Evolutionary conservation across 2,113 vertebrate genomes (phyloP).

Genomic region (Aptenodytes patagonicus): DNA sequence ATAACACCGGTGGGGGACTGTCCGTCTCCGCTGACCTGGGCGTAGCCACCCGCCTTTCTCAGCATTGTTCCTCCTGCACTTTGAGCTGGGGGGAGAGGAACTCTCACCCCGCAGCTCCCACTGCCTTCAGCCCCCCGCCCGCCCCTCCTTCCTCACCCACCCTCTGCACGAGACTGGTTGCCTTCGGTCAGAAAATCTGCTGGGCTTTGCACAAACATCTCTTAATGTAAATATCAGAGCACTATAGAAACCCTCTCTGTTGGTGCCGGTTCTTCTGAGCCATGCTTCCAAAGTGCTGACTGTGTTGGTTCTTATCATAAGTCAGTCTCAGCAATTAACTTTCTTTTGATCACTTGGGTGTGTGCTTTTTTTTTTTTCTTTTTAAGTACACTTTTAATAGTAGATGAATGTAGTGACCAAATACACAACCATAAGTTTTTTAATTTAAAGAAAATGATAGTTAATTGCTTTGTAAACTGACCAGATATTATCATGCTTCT

Average conservation of each 20-base stretch:
- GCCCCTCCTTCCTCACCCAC: constrained; percentile 60
- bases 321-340: constrained; percentile 43
- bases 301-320: constrained; percentile 41
- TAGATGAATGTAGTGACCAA: not conserved
- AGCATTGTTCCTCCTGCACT: constrained; percentile 65
- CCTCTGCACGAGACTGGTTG: not conserved
- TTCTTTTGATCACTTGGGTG: constrained; percentile 23
- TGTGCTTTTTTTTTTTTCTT: not conserved
- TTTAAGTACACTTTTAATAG: not conserved
- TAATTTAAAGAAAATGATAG: not conserved
- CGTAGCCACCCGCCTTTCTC: constrained; percentile 49
- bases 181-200: constrained; percentile 53
- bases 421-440: not conserved
- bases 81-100: constrained; percentile 55
- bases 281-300: constrained; percentile 42
- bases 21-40: constrained; percentile 46
- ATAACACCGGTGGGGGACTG: not conserved
- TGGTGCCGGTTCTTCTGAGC: not conserved
- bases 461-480: not conserved
- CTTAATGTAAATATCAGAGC: constrained; percentile 40
- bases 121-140: not conserved
- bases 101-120: not conserved
- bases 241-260: not conserved
- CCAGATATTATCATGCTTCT: not conserved
- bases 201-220: constrained; percentile 51